Conservation (phyloP, 1,140 invertebrate species). For the Drosophila neocordata region DNA sequence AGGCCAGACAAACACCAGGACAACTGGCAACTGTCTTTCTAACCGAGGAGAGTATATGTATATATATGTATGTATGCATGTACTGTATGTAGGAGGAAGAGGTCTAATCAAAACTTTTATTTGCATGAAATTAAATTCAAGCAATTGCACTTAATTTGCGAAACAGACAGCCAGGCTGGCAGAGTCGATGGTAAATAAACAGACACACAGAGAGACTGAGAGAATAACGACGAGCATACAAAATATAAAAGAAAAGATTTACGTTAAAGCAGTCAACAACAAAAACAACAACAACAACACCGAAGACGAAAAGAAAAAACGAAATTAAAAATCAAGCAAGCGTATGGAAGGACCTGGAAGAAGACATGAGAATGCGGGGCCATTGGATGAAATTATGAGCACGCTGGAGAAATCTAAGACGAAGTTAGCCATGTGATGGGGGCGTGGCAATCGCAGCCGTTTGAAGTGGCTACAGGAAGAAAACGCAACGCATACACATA, state of each 20-base stretch:
- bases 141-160: conserved; percentile 81
- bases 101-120: conserved; percentile 81
- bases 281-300: conserved; percentile 10
- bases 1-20: conserved; percentile 11
- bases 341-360: conserved; percentile 25
- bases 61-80: too few relatives aligned
- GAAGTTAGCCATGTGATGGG: conserved; percentile 30
- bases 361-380: conserved; percentile 38
- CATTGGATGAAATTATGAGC: conserved; percentile 65
- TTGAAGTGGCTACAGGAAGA: conserved; percentile 65
- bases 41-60: background rate
- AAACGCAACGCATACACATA: conserved; percentile 30
- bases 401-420: conserved; percentile 61
- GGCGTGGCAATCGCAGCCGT: conserved; percentile 60
- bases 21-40: background rate
- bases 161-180: conserved; percentile 60
- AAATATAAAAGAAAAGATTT: conserved; percentile 57
- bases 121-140: conserved; percentile 82
- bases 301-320: conserved; percentile 27
- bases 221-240: conserved; percentile 8
- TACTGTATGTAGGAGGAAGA: background rate
- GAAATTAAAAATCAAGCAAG: conserved; percentile 76
- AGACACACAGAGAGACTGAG: conserved; percentile 39
- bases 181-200: conserved; percentile 66
- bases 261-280: conserved; percentile 10